phyloP scores from a whole-genome alignment of 1,140 invertebrate species.

The Mizuhopecten yessoensis region DNA sequence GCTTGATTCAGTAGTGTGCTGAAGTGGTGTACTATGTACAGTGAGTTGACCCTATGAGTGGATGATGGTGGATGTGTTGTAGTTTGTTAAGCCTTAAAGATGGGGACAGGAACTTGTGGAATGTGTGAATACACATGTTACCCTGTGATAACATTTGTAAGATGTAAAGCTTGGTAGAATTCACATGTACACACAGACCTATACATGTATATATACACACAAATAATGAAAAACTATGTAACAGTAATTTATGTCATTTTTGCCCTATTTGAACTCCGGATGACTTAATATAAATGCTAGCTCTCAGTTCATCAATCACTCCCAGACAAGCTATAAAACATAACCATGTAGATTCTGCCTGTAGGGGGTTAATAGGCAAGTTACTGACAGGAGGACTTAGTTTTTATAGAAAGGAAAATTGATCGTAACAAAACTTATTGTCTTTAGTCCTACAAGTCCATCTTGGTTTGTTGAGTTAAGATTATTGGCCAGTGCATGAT shows the following conservation, averaged over 20 bases:
- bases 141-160: constrained; percentile 14
- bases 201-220: constrained; percentile 9
- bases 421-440: background rate
- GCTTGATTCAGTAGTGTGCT: background rate
- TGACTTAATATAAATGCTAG: constrained; percentile 29
- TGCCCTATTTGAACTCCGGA: background rate
- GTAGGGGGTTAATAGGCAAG: background rate
- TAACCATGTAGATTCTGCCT: background rate
- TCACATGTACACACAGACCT: background rate
- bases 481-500: background rate
- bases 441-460: background rate
- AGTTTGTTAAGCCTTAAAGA: constrained; percentile 3
- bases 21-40: background rate
- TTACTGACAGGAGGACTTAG: background rate
- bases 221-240: constrained; percentile 25
- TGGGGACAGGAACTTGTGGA: constrained; percentile 22
- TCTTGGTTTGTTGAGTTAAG: background rate
- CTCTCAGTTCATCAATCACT: background rate
- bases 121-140: constrained; percentile 13
- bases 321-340: constrained; percentile 5
- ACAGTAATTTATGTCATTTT: constrained; percentile 35
- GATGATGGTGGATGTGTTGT: background rate
- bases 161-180: background rate
- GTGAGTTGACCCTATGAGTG: constrained; percentile 6
- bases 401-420: background rate